Base-by-base conservation (phyloP, 2,888 invertebrate genomes). In the Dolichomitus sp. region DNA sequence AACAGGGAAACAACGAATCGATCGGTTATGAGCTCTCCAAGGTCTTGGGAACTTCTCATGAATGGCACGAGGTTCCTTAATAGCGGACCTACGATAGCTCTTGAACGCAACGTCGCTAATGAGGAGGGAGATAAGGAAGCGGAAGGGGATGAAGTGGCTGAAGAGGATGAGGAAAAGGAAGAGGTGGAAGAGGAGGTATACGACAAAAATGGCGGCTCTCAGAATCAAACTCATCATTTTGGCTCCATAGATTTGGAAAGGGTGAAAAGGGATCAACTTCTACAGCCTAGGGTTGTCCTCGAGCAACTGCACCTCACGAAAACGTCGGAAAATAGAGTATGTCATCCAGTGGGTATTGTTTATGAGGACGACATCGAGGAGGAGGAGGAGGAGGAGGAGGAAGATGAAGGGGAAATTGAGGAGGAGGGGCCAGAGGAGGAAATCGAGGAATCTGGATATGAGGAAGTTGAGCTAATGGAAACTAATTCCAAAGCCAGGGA, bases 261-360 rank as follows among this genome's bases (percentile, higher is more conserved):
- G 59, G 83, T 90, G 65, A 88, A 89, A 68, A 91, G 89, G 45
- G 87, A 92, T 86, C 90, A 89, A 80, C 82, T 90, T 70, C 88
- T 93, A n/a, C 93, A 93, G 59, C 93, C 93, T 0, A 87, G 93
- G 70, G 93, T 93, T 0, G 89, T 93, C n/a, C 79, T 93, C 27
- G 93, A 93, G 72, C 92, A 91, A 79, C 80, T 93, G 40, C 91
- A 89, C 50, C 88, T 92, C 30, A 88, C 91, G n/a, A 90, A 88
- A 75, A 79, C 91, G 65, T 88, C 90, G 72, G 84, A 86, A 30
- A 87, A 80, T 77, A 80, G 84, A 5, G 81, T 83, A 48, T 76
- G 83, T n/a, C 75, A 80, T 12, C 17, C 61, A 1, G 23, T 17
- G 5, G 11, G 57, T 50, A 57, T 19, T 5, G 57, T 7, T 33